phyloP scores from a whole-genome alignment of 2,888 invertebrate species.

The Leptinotarsa juncta region DNA sequence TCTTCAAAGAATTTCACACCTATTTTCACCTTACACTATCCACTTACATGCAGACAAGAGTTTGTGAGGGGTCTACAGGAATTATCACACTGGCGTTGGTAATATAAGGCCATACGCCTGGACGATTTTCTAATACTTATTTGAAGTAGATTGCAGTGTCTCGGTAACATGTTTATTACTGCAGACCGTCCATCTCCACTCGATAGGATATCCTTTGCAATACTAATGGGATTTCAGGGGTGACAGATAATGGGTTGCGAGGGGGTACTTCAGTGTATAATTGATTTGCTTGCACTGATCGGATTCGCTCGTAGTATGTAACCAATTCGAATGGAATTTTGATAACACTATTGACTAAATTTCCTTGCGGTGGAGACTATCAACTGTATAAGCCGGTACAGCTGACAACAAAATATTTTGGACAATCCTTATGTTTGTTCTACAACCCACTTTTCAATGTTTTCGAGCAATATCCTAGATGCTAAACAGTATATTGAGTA shows the following conservation, averaged over 20 bases:
- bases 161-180: conserved; percentile 26
- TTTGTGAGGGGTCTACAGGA: conserved; percentile 44
- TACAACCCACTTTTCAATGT: no score
- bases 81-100: conserved; percentile 48
- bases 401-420: no score
- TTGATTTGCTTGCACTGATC: conserved; percentile 12
- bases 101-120: conserved; percentile 24
- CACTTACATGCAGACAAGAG: conserved; percentile 57
- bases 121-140: conserved; percentile 28
- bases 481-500: no score
- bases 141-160: conserved; percentile 21
- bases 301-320: not conserved
- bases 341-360: not conserved
- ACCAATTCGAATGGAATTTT: not conserved
- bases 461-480: no score
- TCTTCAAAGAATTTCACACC: conserved; percentile 62
- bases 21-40: conserved; percentile 59
- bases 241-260: not conserved
- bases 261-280: conserved; percentile 6
- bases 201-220: not conserved
- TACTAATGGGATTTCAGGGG: conserved; percentile 19
- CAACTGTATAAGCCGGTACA: no score
- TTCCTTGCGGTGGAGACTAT: not conserved
- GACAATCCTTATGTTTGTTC: no score
- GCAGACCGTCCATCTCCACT: conserved; percentile 19